Evolutionary conservation across 2,797 vertebrate species (phyloP).

Genomic region (Bufotes viridis): DNA sequence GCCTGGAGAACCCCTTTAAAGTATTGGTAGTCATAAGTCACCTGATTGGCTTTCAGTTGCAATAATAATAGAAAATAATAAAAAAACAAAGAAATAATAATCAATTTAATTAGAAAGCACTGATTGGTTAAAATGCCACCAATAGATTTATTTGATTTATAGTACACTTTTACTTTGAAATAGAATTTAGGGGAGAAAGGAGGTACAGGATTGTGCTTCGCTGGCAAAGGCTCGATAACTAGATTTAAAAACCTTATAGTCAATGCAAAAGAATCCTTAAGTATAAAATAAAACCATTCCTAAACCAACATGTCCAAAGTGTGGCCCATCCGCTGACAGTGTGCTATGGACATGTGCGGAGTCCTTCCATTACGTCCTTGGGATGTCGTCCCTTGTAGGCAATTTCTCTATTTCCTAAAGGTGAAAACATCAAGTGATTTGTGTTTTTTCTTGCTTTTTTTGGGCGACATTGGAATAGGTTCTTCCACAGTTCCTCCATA

Average conservation of each 20-base stretch:
- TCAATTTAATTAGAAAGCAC: conserved; percentile 33
- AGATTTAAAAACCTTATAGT: background rate
- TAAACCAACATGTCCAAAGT: background rate
- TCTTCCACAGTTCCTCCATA: conserved; percentile 86
- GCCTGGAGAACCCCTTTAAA: background rate
- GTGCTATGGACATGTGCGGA: background rate
- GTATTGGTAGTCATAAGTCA: background rate
- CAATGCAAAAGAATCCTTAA: background rate
- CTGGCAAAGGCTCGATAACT: conserved; percentile 36
- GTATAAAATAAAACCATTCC: background rate
- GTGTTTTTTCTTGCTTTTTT: conserved; percentile 79
- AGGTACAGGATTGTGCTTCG: conserved; percentile 53
- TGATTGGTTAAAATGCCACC: conserved; percentile 10
- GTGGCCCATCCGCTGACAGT: background rate
- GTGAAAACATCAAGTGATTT: conserved; percentile 87
- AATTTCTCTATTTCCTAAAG: conserved; percentile 83
- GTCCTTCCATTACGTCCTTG: background rate
- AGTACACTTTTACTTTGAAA: background rate
- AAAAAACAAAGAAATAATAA: background rate
- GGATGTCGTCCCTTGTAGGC: background rate
- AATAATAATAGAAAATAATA: background rate
- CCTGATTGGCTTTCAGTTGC: background rate
- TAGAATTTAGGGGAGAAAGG: conserved; percentile 1
- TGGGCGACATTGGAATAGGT: conserved; percentile 73
- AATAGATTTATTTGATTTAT: background rate